Evolutionary conservation across 2,797 vertebrate genomes (phyloP), one percentile per base, ranked within the genome.

Genomic region (Chromobotia macracanthus): DNA sequence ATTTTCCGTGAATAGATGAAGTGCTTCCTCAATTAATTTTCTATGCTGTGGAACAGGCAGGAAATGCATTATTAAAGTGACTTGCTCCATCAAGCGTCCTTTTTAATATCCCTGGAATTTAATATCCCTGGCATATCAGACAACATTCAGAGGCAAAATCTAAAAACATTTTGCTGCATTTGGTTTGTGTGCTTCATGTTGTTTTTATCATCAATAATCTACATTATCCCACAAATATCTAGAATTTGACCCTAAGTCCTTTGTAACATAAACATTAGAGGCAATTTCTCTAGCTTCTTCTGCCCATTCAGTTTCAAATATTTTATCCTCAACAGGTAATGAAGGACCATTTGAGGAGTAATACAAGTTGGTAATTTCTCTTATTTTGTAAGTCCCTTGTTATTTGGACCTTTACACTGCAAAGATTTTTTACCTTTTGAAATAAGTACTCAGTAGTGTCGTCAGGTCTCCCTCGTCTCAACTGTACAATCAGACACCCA

Each of bases 201-300:
- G 8, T 18, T 23, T 18, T 44, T 25, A 5, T 13, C 90, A 89
- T 92, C 91, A 89, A 89, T 93, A 92, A 90, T 92, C 87, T 87
- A 90, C 89, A 91, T 93, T 92, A 90, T 92, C 41, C 91, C 91
- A 92, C 92, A 92, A 90, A 93, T 89, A 90, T 88, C 90, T 92
- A 90, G 25, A 66, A 66, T 64, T 28, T 48, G 31, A 35, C 31
- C 31, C 55, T 58, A 50, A 73, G 38, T 51, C 68, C 69, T 60
- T 70, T 69, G 46, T 67, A 80, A 78, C 78, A 91, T 92, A 51
- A 48, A 13, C 44, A 48, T 73, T 75, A 73, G 55, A 53, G 68
- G 51, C 78, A 84, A 73, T 61, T 79, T 77, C 92, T 92, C 92
- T 92, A 91, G 91, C 91, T 90, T 91, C 91, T 82, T 82, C 60